phyloP scores from a whole-genome alignment of 2,113 vertebrate species.

The Cricetomys ansorgei region DNA sequence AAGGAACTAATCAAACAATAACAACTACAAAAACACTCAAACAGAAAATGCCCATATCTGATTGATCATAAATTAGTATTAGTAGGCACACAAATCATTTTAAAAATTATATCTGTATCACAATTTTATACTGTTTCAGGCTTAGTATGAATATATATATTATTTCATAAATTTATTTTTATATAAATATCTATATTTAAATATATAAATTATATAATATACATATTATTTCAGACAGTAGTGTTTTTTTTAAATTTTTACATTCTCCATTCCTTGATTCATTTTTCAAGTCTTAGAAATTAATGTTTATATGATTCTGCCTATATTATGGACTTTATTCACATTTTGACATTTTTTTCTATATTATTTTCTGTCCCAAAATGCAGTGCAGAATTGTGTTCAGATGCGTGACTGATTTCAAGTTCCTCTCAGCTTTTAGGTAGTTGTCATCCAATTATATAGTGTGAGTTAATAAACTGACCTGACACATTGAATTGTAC shows the following conservation, averaged over 20 bases:
- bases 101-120: background rate
- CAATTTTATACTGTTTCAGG: background rate
- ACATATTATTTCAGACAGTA: background rate
- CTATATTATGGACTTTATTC: background rate
- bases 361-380: background rate
- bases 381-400: background rate
- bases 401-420: background rate
- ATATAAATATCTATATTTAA: no score
- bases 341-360: background rate
- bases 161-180: no score
- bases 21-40: background rate
- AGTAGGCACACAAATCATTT: background rate
- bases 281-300: background rate
- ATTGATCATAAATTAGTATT: background rate
- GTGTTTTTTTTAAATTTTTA: background rate
- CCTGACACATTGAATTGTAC: background rate
- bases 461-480: background rate
- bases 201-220: no score
- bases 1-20: background rate
- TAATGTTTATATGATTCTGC: background rate
- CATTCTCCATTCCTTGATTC: background rate
- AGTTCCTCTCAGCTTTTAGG: background rate
- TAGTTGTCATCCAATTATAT: background rate
- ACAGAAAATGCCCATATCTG: accelerated
- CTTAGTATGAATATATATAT: background rate